phyloP scores from a whole-genome alignment of 2,888 invertebrate species.

The Nipponacmea schrenckii region DNA sequence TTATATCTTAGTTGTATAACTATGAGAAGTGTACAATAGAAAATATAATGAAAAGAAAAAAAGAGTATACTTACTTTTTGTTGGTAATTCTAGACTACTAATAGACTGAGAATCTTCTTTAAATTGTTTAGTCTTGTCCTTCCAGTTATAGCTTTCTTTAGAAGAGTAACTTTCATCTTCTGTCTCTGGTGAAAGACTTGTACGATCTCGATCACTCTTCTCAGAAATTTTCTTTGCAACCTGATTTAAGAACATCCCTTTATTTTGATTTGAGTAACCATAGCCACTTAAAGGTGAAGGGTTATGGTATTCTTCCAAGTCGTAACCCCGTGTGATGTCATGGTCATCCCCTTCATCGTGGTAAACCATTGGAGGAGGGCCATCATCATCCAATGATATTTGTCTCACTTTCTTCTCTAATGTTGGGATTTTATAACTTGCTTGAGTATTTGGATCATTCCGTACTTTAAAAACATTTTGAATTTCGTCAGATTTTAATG shows the following conservation, averaged over 20 bases:
- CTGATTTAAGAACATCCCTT: slow-evolving; percentile 7
- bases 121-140: slow-evolving; percentile 20
- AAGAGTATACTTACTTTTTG: neutral
- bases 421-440: slow-evolving; percentile 29
- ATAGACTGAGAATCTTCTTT: slow-evolving; percentile 61
- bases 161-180: slow-evolving; percentile 37
- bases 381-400: slow-evolving; percentile 28
- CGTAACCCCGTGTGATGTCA: slow-evolving; percentile 50
- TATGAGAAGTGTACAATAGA: too few relatives aligned
- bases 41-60: too few relatives aligned
- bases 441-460: slow-evolving; percentile 38
- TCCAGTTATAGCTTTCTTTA: slow-evolving; percentile 32
- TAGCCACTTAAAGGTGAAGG: slow-evolving; percentile 2
- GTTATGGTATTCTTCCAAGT: slow-evolving; percentile 42
- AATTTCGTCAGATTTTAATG: slow-evolving; percentile 47
- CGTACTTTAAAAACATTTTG: slow-evolving; percentile 53
- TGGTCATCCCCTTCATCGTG: slow-evolving; percentile 48
- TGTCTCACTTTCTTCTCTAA: slow-evolving; percentile 6
- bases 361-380: slow-evolving; percentile 54
- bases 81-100: slow-evolving; percentile 60
- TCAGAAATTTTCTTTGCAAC: neutral
- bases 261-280: neutral
- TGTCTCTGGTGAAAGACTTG: neutral
- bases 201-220: neutral
- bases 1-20: too few relatives aligned